Evolutionary conservation across 2,113 vertebrate genomes (phyloP).

Genomic region (Anthoscopus minutus): DNA sequence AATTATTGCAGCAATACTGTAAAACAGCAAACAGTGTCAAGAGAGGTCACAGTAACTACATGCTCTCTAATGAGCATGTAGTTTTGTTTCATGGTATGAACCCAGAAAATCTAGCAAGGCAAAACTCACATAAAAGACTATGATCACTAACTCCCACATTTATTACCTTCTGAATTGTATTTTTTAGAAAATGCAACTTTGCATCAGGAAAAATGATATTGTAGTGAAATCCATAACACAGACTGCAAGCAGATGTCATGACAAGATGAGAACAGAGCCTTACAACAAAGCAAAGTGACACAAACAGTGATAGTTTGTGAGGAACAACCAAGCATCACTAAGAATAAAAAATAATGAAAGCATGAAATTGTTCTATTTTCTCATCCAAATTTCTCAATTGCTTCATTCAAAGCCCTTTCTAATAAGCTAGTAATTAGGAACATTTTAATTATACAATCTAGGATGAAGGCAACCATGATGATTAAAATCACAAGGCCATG

Average conservation of each 20-base stretch:
- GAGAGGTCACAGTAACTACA: neutral
- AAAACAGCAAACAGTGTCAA: neutral
- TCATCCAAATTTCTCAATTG: neutral
- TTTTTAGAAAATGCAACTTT: neutral
- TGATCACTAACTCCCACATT: neutral
- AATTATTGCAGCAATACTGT: neutral
- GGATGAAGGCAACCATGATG: neutral
- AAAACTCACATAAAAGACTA: neutral
- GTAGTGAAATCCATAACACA: neutral
- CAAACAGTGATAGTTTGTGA: neutral
- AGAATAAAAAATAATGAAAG: neutral
- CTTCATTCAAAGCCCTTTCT: neutral
- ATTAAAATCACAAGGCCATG: neutral
- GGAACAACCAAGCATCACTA: neutral
- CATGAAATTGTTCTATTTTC: neutral
- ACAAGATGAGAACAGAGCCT: neutral
- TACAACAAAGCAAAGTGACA: neutral
- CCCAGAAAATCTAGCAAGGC: neutral
- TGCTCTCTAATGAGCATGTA: neutral
- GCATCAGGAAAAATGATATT: neutral
- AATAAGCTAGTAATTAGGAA: neutral
- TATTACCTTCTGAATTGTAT: neutral
- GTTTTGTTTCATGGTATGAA: constrained; percentile 1
- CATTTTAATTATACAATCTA: neutral
- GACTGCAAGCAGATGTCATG: neutral